Conservation (phyloP, 2,113 vertebrate genomes). For the Megaceryle torquata region DNA sequence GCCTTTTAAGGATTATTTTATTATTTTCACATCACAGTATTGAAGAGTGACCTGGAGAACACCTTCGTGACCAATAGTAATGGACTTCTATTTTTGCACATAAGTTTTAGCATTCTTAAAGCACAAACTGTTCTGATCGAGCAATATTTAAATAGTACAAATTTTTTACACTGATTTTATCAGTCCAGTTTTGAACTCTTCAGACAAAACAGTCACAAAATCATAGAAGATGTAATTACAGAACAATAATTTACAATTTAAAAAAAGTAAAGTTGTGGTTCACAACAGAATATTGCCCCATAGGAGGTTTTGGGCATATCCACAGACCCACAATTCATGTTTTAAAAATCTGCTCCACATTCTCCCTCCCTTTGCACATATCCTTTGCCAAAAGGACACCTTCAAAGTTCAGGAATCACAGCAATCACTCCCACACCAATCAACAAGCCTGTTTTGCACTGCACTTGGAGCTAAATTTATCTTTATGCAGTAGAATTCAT, state of each 20-base stretch:
- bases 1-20: background rate
- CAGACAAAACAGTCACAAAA: background rate
- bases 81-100: background rate
- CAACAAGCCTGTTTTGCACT: background rate
- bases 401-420: background rate
- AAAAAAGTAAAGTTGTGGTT: background rate
- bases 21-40: background rate
- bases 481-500: background rate
- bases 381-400: background rate
- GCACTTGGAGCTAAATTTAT: slow-evolving; percentile 18
- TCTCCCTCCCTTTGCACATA: background rate
- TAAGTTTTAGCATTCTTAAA: background rate
- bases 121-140: background rate
- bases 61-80: background rate
- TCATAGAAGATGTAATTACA: background rate
- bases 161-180: background rate
- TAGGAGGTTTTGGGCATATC: background rate
- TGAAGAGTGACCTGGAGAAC: background rate
- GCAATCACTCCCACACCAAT: background rate
- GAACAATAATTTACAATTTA: background rate
- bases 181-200: background rate
- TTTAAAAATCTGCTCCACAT: background rate
- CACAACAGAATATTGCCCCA: background rate
- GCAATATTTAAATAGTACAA: background rate
- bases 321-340: background rate